These are phyloP conservation scores for Ammospiza caudacuta DNA, from an alignment of 2,113 vertebrate genomes.

Conservation along the genomic window DNA sequence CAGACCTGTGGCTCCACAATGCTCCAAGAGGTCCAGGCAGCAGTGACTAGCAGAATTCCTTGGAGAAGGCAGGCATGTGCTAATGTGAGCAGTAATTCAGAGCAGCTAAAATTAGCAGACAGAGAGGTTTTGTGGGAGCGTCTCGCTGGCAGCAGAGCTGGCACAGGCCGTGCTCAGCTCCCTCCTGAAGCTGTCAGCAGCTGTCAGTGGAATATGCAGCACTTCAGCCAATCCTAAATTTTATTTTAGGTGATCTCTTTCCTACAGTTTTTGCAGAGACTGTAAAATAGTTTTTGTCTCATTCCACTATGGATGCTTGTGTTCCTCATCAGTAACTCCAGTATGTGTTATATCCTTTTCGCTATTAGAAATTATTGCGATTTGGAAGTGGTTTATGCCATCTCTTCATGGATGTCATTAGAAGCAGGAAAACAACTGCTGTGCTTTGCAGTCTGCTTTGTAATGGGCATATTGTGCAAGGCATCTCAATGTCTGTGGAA, in stretches of 20 bases:
- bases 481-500: not conserved
- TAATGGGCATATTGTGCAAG: not conserved
- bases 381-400: not conserved
- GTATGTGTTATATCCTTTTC: constrained; percentile 18
- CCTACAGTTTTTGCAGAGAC: not conserved
- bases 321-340: constrained; percentile 60
- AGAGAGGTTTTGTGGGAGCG: constrained; percentile 17
- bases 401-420: not conserved
- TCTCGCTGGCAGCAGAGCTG: not conserved
- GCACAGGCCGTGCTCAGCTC: accelerated
- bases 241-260: constrained; percentile 1
- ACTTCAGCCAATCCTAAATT: constrained; percentile 7
- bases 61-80: not conserved
- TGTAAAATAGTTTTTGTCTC: constrained; percentile 14
- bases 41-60: not conserved
- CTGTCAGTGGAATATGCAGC: not conserved
- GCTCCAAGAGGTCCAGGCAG: not conserved
- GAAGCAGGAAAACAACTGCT: not conserved
- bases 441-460: not conserved
- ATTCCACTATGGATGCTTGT: constrained; percentile 13
- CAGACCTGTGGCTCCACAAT: not conserved
- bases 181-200: constrained; percentile 38
- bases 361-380: not conserved
- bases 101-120: constrained; percentile 44
- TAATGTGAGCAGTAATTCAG: constrained; percentile 13